Evolutionary conservation across 2,888 invertebrate species (phyloP).

Genomic region (Acanthosoma haemorrhoidale): DNA sequence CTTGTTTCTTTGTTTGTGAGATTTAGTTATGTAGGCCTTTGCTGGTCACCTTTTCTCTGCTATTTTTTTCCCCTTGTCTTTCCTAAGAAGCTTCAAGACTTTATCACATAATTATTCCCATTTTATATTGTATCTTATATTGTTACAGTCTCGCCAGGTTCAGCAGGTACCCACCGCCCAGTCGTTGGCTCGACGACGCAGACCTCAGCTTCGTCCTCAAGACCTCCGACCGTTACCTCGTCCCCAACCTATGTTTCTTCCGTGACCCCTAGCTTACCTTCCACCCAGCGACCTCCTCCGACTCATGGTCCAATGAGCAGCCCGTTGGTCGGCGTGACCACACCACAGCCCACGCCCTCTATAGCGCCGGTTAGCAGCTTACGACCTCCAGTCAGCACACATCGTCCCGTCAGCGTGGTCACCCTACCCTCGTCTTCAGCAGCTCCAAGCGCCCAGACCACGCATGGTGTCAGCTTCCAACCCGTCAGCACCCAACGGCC

Average conservation of each 20-base stretch:
- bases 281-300: slow-evolving; percentile 44
- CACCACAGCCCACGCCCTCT: slow-evolving; percentile 28
- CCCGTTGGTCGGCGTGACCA: not conserved
- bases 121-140: too few relatives aligned
- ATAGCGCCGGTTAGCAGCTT: slow-evolving; percentile 14
- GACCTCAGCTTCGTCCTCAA: slow-evolving; percentile 4
- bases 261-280: not conserved
- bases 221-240: not conserved
- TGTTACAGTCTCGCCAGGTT: slow-evolving; percentile 36
- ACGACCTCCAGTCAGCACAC: slow-evolving; percentile 42
- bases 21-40: too few relatives aligned
- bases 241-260: not conserved
- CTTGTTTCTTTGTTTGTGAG: too few relatives aligned
- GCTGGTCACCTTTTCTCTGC: too few relatives aligned
- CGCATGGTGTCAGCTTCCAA: slow-evolving; percentile 44
- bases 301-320: slow-evolving; percentile 42
- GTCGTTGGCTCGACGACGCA: slow-evolving; percentile 21
- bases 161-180: slow-evolving; percentile 38
- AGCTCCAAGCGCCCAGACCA: slow-evolving; percentile 39
- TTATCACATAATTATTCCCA: too few relatives aligned
- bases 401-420: slow-evolving; percentile 31
- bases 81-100: too few relatives aligned
- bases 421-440: slow-evolving; percentile 42
- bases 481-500: slow-evolving; percentile 31
- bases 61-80: too few relatives aligned